Evolutionary conservation across 2,797 vertebrate species (phyloP).

Genomic region (Urocyon cinereoargenteus): DNA sequence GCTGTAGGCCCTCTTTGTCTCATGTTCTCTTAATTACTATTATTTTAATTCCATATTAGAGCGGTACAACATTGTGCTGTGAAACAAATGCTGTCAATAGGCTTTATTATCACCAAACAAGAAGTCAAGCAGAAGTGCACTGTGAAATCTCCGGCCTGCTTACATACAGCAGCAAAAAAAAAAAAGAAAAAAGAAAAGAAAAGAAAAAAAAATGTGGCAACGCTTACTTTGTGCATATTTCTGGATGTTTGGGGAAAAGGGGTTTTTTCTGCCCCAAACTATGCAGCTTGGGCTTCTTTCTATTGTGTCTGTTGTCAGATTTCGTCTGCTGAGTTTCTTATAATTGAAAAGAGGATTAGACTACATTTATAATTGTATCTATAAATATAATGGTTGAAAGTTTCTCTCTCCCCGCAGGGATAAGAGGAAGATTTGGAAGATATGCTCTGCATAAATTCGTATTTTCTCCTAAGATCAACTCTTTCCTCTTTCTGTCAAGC

Average conservation of each 20-base stretch:
- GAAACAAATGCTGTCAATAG: background rate
- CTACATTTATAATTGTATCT: conserved; percentile 33
- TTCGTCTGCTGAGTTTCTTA: background rate
- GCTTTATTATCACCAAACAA: conserved; percentile 33
- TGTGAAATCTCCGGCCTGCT: background rate
- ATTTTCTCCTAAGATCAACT: background rate
- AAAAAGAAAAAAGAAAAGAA: no score
- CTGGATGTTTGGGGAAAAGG: background rate
- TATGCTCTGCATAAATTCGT: background rate
- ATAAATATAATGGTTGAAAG: conserved; percentile 9
- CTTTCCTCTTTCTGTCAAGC: background rate
- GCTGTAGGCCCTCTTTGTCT: background rate
- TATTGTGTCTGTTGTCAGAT: background rate
- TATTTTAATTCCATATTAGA: conserved; percentile 54
- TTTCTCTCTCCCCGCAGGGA: background rate
- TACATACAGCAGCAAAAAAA: background rate
- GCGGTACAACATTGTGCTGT: accelerated
- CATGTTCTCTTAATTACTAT: background rate
- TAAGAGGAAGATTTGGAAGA: background rate
- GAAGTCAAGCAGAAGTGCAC: background rate
- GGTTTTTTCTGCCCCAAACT: conserved; percentile 1
- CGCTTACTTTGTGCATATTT: background rate
- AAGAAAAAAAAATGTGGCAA: background rate
- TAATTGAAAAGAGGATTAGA: conserved; percentile 45
- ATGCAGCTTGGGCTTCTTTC: background rate